Conservation (phyloP, 2,797 vertebrate genomes). For the Apodemus agrarius region DNA sequence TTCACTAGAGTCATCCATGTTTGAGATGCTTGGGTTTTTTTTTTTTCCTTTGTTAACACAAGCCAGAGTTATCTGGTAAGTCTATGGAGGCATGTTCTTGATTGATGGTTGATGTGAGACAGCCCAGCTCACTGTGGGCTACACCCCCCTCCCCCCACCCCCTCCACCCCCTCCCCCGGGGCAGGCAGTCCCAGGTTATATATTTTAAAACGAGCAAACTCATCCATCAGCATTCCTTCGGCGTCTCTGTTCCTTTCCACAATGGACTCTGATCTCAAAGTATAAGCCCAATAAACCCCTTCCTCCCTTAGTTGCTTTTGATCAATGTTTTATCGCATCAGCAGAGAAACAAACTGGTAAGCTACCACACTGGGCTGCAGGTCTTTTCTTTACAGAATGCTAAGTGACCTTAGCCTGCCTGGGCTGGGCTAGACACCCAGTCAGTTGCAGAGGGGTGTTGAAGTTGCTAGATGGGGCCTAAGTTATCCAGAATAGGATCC, state of each 20-base stretch:
- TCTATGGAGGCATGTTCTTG: neutral
- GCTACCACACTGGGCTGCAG: fast-evolving
- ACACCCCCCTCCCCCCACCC: too few relatives aligned
- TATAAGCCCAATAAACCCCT: neutral
- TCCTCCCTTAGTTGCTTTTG: neutral
- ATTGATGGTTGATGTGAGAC: neutral
- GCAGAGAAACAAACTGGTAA: neutral
- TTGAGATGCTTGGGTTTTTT: neutral
- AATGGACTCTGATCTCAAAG: neutral
- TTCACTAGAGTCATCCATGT: neutral
- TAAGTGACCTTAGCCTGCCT: neutral
- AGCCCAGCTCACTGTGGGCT: neutral
- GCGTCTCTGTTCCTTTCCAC: neutral
- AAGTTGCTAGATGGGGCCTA: too few relatives aligned
- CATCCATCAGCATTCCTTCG: neutral
- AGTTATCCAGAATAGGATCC: neutral
- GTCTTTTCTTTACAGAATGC: neutral
- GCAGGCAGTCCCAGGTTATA: neutral
- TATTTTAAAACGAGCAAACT: neutral
- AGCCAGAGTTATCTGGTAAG: neutral
- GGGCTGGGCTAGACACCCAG: neutral
- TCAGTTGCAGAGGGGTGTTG: fast-evolving
- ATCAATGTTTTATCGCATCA: neutral
- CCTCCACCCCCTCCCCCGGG: too few relatives aligned
- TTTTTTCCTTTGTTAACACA: neutral